Evolutionary conservation across 2,797 vertebrate species (phyloP).

Genomic region (Falco berigora): DNA sequence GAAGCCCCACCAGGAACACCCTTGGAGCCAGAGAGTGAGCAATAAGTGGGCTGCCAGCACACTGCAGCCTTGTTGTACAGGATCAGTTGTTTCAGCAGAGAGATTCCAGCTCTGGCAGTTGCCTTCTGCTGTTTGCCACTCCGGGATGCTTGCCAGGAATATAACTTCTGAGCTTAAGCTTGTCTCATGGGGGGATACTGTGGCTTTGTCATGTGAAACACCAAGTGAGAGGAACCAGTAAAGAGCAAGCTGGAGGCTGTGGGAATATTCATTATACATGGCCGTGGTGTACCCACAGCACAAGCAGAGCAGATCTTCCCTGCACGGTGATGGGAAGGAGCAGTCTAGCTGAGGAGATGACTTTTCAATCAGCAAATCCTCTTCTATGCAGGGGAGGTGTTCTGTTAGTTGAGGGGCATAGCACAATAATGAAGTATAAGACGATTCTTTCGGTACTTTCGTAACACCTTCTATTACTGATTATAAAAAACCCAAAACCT

Average conservation of each 20-base stretch:
- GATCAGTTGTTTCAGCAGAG: background rate
- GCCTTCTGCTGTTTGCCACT: background rate
- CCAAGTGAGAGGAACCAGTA: background rate
- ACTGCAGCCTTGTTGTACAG: background rate
- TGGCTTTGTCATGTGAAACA: background rate
- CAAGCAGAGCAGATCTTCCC: background rate
- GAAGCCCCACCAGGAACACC: background rate
- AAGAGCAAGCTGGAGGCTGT: background rate
- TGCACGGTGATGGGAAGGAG: background rate
- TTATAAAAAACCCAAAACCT: background rate
- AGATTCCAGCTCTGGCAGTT: background rate
- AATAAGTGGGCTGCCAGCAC: background rate
- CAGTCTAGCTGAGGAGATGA: background rate
- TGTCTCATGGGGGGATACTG: background rate
- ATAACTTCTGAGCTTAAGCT: background rate
- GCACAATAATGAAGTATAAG: background rate
- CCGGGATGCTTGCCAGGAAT: background rate
- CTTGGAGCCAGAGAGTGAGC: background rate
- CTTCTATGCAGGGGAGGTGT: background rate
- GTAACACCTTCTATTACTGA: background rate
- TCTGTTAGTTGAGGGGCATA: background rate
- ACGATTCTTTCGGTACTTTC: background rate
- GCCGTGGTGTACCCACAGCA: background rate
- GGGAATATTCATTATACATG: background rate
- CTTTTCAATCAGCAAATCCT: background rate